Conservation (phyloP, 1,140 invertebrate species). For the Pogonomyrmex californicus region DNA sequence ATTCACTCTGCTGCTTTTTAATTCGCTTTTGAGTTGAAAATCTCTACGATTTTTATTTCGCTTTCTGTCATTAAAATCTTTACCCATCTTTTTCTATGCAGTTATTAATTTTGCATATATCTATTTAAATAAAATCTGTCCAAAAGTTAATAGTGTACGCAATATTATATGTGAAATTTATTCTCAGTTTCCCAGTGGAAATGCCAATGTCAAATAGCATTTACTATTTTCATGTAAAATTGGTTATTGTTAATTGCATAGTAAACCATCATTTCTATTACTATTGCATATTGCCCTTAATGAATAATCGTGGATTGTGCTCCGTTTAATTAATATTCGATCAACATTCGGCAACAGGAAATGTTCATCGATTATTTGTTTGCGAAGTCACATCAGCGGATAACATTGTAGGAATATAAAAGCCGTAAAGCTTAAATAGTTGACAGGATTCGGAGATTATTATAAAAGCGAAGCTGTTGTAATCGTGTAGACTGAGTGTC, state of each 20-base stretch:
- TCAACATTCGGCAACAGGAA: conserved; percentile 18
- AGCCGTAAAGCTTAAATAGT: too few species aligned
- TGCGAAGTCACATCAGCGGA: conserved; percentile 34
- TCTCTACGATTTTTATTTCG: not conserved
- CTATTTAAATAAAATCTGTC: not conserved
- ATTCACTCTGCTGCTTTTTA: not conserved
- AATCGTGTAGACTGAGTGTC: too few species aligned
- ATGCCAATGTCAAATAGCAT: not conserved
- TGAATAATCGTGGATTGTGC: conserved; percentile 38
- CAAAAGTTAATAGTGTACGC: not conserved
- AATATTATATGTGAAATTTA: not conserved
- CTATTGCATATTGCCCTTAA: not conserved
- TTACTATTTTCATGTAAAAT: conserved; percentile 21
- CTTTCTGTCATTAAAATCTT: not conserved
- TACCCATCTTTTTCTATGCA: not conserved
- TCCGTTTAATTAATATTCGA: conserved; percentile 59
- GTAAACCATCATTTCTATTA: conserved; percentile 53
- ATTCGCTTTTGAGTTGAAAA: not conserved
- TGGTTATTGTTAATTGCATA: not conserved
- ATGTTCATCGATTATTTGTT: conserved; percentile 46
- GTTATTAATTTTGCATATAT: conserved; percentile 2
- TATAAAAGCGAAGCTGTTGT: too few species aligned
- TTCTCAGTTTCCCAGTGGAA: not conserved
- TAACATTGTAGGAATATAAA: not conserved
- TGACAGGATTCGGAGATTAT: too few species aligned